These are phyloP conservation scores for Anolis sagrei DNA, from an alignment of 2,113 vertebrate genomes.

Conservation along the genomic window DNA sequence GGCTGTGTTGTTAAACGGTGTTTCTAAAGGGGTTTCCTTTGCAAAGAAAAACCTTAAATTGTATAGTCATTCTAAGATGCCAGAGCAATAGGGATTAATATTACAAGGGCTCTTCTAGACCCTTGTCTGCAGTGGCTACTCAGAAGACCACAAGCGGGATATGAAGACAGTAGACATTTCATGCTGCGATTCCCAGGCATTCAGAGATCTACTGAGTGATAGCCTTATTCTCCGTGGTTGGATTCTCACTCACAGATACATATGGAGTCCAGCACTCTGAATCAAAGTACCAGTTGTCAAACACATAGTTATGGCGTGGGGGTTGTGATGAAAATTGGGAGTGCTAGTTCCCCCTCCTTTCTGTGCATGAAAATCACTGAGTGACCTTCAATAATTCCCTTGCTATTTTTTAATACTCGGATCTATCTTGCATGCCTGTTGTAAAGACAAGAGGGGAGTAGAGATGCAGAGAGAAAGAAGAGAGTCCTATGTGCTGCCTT, in stretches of 20 bases:
- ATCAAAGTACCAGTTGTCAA: background rate
- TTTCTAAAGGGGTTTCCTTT: background rate
- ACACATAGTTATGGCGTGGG: background rate
- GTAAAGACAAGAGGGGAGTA: too few relatives aligned
- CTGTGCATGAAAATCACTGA: too few relatives aligned
- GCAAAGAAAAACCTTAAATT: background rate
- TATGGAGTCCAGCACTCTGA: too few relatives aligned
- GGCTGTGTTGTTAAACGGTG: background rate
- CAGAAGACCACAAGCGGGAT: too few relatives aligned
- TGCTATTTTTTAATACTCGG: too few relatives aligned
- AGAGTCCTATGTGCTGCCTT: too few relatives aligned
- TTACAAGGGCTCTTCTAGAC: background rate
- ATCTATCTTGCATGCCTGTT: too few relatives aligned
- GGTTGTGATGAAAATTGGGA: background rate
- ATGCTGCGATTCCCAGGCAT: background rate
- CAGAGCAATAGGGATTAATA: background rate
- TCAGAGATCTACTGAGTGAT: background rate
- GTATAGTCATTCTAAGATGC: background rate
- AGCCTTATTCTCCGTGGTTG: background rate
- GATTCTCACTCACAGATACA: too few relatives aligned
- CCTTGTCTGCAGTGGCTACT: background rate
- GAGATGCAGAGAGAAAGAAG: too few relatives aligned
- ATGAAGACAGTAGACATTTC: background rate
- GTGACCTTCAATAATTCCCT: too few relatives aligned
- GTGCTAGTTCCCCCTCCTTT: too few relatives aligned